phyloP scores from a whole-genome alignment of 2,113 vertebrate genomes.

The Eupsittula cactorum region DNA sequence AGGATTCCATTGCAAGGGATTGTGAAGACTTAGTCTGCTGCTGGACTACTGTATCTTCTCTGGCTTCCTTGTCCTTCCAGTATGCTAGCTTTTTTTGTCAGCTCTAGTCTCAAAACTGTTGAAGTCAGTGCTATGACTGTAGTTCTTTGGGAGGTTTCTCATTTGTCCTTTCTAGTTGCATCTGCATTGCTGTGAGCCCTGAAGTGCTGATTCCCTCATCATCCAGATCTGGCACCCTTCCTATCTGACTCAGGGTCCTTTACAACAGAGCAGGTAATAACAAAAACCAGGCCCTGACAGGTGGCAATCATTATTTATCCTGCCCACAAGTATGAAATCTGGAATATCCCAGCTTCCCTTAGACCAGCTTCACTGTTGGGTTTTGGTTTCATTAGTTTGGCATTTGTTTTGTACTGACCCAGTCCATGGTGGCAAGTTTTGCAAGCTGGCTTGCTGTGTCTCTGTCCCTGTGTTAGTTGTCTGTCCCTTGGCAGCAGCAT shows the following conservation, averaged over 20 bases:
- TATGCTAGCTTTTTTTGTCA: background rate
- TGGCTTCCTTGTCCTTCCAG: background rate
- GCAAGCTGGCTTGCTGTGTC: background rate
- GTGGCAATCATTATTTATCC: background rate
- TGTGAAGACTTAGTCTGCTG: background rate
- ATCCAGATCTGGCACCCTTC: background rate
- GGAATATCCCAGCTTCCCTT: background rate
- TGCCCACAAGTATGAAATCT: background rate
- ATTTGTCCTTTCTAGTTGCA: background rate
- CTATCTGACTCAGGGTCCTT: background rate
- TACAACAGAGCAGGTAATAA: background rate
- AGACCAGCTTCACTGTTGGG: background rate
- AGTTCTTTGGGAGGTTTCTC: background rate
- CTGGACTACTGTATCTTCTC: background rate
- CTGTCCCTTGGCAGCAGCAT: background rate
- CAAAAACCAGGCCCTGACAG: background rate
- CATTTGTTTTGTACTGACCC: background rate
- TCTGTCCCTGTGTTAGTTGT: background rate
- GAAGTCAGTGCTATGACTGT: background rate
- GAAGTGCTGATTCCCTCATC: background rate
- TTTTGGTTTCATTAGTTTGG: background rate
- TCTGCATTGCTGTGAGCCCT: background rate
- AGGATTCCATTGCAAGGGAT: background rate
- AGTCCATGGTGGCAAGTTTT: background rate
- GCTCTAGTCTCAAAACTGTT: background rate